Base-by-base conservation (phyloP, 2,888 invertebrate species). In the Xanthorhoe designata region DNA sequence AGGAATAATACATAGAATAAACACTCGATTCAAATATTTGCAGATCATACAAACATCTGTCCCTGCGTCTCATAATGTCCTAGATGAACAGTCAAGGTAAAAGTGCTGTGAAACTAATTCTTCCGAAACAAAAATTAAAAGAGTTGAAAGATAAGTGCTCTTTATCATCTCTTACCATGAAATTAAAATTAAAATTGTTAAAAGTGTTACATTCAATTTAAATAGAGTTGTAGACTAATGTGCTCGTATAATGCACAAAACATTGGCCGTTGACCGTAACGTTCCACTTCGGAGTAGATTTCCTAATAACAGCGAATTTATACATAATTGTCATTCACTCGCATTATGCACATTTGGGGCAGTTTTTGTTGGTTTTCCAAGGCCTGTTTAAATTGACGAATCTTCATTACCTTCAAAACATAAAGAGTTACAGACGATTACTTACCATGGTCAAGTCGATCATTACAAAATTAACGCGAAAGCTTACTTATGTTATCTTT, bases 231-330 rank as follows among this genome's bases (percentile, higher is more conserved):
- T 35, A 35, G 9, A 17, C 29, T 54, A 61, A 61, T 61, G 29
- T 61, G 58, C 49, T 38, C 13, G 38, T 58, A 29, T 17, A 45
- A 51, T 29, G 35, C 54, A 61, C 45, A 70, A 72, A 70, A 75
- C 69, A 69, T 68, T 49, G 66, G 55, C 49, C 65, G 49, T 17
- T 70, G 72, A 74, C 74, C 75, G 75, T 71, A 70, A 71, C 75
- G 77, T 57, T 63, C 74, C 70, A 75, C 73, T 75, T 78, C 66
- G 63, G 68, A 70, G 32, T 58, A 54, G 68, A 69, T 71, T 71
- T 76, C 70, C 69, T 70, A 72, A 75, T 71, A 68, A 67, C 57
- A 32, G 17, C 66, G 67, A 75, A 76, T 76, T 42, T 76, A 73
- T 68, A 68, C 72, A 72, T 74, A 78, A 75, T 75, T 73, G 69